phyloP scores from a whole-genome alignment of 2,113 vertebrate genomes.

The Clarias magur region DNA sequence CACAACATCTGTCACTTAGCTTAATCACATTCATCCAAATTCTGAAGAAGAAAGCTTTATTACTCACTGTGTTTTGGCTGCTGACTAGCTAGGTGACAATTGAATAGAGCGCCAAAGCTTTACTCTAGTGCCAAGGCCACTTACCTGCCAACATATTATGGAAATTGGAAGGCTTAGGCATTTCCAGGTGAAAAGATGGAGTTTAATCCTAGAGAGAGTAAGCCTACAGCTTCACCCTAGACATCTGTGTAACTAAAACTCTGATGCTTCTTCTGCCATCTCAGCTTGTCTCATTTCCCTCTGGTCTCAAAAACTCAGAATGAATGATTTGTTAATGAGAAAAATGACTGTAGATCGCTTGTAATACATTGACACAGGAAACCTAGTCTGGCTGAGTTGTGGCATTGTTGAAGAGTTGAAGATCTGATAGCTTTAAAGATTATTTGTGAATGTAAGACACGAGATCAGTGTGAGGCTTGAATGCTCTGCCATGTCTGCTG shows the following conservation, averaged over 20 bases:
- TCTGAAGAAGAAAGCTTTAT: not conserved
- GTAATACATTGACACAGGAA: not conserved
- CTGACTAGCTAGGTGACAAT: not conserved
- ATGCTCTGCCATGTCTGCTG: conserved; percentile 28
- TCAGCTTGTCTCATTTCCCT: not conserved
- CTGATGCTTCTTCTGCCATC: not conserved
- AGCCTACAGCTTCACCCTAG: conserved; percentile 4
- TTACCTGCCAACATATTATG: conserved; percentile 37
- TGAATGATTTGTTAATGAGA: not conserved
- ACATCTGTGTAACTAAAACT: conserved; percentile 2
- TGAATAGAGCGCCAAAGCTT: conserved; percentile 27
- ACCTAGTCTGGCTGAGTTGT: conserved; percentile 14
- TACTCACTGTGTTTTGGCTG: not conserved
- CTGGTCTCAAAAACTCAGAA: not conserved
- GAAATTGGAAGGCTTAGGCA: conserved; percentile 42
- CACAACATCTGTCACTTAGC: conserved; percentile 10
- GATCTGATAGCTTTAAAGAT: not conserved
- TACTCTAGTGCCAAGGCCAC: conserved; percentile 30
- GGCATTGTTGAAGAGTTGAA: not conserved
- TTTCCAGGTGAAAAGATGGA: conserved; percentile 4
- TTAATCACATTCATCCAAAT: not conserved
- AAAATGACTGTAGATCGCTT: not conserved
- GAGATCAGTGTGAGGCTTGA: not conserved
- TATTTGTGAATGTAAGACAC: conserved; percentile 18
- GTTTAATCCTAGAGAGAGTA: conserved; percentile 37